Conservation (phyloP, 2,888 invertebrate genomes). For the Glaucopsyche alexis region DNA sequence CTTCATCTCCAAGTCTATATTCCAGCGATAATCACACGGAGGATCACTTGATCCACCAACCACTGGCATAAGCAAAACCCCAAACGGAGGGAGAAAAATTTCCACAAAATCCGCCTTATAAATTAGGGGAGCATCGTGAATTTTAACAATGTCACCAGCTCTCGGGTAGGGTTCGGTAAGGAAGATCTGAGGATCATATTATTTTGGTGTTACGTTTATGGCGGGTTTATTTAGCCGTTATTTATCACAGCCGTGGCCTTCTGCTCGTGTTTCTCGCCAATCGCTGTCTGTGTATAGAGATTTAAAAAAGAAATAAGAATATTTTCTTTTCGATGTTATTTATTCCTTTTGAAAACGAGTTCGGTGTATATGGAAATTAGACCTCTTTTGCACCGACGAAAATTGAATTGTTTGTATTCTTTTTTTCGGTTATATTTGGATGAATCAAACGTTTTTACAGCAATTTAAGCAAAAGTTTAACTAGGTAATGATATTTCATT, state of each 20-base stretch:
- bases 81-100: slow-evolving; percentile 25
- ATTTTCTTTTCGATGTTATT: background rate
- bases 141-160: slow-evolving; percentile 47
- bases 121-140: slow-evolving; percentile 49
- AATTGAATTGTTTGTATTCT: background rate
- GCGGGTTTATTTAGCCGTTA: slow-evolving; percentile 49
- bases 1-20: background rate
- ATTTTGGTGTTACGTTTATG: slow-evolving; percentile 50
- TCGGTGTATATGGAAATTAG: background rate
- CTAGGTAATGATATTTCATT: too few species aligned
- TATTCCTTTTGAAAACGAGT: background rate
- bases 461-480: too few species aligned
- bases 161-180: slow-evolving; percentile 8
- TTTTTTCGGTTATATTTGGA: background rate
- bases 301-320: background rate
- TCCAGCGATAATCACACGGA: background rate
- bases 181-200: slow-evolving; percentile 43
- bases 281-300: slow-evolving; percentile 39
- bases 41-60: background rate
- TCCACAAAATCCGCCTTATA: slow-evolving; percentile 43
- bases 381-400: background rate
- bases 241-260: slow-evolving; percentile 51
- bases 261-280: slow-evolving; percentile 52
- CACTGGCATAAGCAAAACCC: background rate
- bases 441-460: too few species aligned